phyloP scores from a whole-genome alignment of 2,797 vertebrate genomes.

The Artibeus lituratus region DNA sequence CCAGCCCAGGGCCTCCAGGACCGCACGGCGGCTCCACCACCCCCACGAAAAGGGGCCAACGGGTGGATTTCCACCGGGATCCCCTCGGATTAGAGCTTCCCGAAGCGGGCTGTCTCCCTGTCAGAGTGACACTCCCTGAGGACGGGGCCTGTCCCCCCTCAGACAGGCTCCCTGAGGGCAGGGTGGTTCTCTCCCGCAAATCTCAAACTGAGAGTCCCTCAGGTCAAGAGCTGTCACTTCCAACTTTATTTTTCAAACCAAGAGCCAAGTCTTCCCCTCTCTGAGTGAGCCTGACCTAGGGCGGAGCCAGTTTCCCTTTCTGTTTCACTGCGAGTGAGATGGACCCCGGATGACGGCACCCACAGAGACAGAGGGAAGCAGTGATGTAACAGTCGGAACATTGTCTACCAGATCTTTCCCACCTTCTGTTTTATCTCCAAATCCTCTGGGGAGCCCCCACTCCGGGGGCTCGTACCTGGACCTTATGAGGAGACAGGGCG shows the following conservation, averaged over 20 bases:
- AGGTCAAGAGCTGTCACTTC: neutral
- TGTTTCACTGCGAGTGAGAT: neutral
- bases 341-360: neutral
- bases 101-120: fast-evolving
- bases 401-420: neutral
- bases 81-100: neutral
- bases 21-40: neutral
- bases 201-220: neutral
- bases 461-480: neutral
- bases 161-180: neutral
- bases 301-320: neutral
- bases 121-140: neutral
- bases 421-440: neutral
- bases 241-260: neutral
- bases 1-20: neutral
- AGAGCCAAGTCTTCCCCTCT: neutral
- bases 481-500: neutral
- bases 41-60: neutral
- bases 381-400: neutral
- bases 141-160: neutral
- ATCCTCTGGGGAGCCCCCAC: neutral
- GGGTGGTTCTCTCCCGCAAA: neutral
- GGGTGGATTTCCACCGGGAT: neutral
- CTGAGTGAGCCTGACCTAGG: neutral
- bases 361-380: neutral